Conservation (phyloP, 2,113 vertebrate genomes). For the Argyrosomus japonicus region DNA sequence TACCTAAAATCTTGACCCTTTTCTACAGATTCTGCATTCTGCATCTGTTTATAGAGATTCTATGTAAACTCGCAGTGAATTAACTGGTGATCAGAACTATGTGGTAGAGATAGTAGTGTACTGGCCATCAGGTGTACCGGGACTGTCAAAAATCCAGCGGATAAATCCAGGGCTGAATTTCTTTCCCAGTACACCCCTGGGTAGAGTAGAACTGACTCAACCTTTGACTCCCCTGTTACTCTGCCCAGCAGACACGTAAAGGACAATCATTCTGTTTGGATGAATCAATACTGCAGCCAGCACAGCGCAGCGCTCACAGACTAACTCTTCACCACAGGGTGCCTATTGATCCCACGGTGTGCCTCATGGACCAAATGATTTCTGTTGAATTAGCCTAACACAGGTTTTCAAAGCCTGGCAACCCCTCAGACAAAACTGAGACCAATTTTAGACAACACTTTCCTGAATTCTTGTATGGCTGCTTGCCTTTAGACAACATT, state of each 20-base stretch:
- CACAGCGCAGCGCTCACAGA: neutral
- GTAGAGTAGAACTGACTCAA: neutral
- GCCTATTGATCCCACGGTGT: neutral
- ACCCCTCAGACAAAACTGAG: neutral
- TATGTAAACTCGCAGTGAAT: neutral
- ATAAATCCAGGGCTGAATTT: too few species aligned
- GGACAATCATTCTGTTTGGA: constrained; percentile 16
- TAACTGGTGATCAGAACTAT: neutral
- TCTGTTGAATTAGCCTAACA: neutral
- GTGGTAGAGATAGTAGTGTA: neutral
- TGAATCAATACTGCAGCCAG: constrained; percentile 36
- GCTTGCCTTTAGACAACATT: neutral
- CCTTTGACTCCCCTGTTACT: neutral
- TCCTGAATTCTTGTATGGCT: neutral
- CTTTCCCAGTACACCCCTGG: too few species aligned
- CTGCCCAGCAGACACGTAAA: constrained; percentile 3
- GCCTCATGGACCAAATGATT: neutral
- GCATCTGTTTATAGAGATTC: too few species aligned
- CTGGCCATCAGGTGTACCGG: too few species aligned
- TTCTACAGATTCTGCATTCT: too few species aligned
- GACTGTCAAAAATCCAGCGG: too few species aligned
- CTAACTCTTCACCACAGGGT: neutral
- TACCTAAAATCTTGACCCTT: too few species aligned
- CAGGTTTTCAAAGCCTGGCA: neutral
- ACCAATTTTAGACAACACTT: neutral